These are phyloP conservation scores for Lagopus leucura DNA, from an alignment of 2,113 vertebrate genomes.

Conservation along the genomic window DNA sequence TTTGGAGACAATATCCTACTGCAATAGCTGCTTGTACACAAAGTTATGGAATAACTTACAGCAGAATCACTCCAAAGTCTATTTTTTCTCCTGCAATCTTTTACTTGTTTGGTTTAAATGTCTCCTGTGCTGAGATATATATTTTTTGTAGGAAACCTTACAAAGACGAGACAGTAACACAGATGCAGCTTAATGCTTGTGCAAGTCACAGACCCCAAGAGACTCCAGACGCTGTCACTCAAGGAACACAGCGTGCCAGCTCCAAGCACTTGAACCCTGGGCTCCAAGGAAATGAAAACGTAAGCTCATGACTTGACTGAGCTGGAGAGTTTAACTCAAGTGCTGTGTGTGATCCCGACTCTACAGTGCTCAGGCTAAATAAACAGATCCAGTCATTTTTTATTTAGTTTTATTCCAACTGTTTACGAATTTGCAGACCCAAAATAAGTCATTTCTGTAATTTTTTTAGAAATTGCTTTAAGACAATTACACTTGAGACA, in stretches of 20 bases:
- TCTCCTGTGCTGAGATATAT: not conserved
- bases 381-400: not conserved
- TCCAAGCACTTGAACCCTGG: not conserved
- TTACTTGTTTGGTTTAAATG: not conserved
- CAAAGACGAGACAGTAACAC: not conserved
- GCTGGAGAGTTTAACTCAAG: not conserved
- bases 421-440: not conserved
- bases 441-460: not conserved
- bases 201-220: fast-evolving
- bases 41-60: not conserved
- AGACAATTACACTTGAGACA: not conserved
- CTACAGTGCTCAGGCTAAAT: not conserved
- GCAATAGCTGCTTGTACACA: not conserved
- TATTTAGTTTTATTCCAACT: not conserved
- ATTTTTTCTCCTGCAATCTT: not conserved
- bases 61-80: not conserved
- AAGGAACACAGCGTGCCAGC: not conserved
- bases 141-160: not conserved
- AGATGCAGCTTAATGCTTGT: not conserved
- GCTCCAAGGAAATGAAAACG: constrained; percentile 4
- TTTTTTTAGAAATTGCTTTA: not conserved
- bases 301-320: not conserved
- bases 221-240: not conserved
- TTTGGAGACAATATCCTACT: not conserved
- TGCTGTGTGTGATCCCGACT: not conserved